A percentile compares a stretch with the other conserved stretches of the same genome.
Evolutionary conservation across 2,888 invertebrate genomes (phyloP).

Genomic region (Amphiduros pacificus): DNA sequence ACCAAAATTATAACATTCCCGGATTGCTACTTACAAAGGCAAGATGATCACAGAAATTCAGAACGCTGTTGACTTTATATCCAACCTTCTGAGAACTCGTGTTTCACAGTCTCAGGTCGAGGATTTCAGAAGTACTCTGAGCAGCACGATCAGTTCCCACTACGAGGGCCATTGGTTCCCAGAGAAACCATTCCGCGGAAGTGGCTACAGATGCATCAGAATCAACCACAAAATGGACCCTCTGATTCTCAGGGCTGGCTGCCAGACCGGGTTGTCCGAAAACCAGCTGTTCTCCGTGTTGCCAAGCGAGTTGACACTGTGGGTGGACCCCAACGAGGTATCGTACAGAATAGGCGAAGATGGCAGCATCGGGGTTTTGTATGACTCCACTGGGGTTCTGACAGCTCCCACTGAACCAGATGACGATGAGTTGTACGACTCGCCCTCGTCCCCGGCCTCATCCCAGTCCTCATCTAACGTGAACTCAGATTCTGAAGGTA

Average conservation of each 20-base stretch:
- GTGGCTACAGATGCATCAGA: conserved; percentile 73
- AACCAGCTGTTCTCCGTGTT: conserved; percentile 65
- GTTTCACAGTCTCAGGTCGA: conserved; percentile 14
- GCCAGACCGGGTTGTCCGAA: conserved; percentile 68
- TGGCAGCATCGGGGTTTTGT: conserved; percentile 68
- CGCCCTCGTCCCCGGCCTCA: too few species aligned
- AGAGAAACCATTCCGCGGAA: conserved; percentile 71
- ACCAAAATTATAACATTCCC: too few species aligned
- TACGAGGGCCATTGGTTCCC: conserved; percentile 76
- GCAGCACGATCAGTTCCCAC: conserved; percentile 48
- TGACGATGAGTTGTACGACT: too few species aligned
- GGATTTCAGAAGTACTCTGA: conserved; percentile 24
- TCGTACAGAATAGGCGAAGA: conserved; percentile 70
- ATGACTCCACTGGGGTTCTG: conserved; percentile 8
- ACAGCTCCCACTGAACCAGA: too few species aligned
- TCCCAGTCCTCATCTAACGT: too few species aligned
- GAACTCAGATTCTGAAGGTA: too few species aligned
- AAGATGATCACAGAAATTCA: conserved; percentile 51
- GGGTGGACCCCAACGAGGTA: conserved; percentile 77
- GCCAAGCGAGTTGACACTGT: conserved; percentile 74
- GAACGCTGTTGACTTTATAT: conserved; percentile 33
- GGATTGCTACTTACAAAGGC: too few species aligned
- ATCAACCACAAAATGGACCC: conserved; percentile 75
- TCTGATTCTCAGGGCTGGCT: conserved; percentile 69
- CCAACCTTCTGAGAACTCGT: conserved; percentile 22